Evolutionary conservation across 1,140 invertebrate genomes (phyloP).

Genomic region (Nixonia krombeini): DNA sequence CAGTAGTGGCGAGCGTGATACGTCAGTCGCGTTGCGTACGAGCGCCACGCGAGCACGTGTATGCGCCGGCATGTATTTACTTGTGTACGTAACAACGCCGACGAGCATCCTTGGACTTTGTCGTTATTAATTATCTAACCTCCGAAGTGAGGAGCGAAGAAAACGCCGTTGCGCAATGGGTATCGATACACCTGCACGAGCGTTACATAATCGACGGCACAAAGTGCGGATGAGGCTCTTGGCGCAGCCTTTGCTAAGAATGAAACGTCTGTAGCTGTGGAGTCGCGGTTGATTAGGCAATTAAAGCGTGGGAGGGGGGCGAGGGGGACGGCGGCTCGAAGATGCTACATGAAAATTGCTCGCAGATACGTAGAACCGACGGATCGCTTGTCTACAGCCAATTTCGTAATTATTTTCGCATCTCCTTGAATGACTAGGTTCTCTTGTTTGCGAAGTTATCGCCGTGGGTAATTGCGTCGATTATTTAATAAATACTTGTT

Average conservation of each 20-base stretch:
- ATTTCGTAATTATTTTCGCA: slow-evolving; percentile 45
- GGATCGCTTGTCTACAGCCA: slow-evolving; percentile 13
- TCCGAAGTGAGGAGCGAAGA: slow-evolving; percentile 68
- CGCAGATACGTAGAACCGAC: slow-evolving; percentile 16
- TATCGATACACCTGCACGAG: slow-evolving; percentile 54
- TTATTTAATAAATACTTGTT: too few relatives aligned
- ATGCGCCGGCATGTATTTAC: slow-evolving; percentile 28
- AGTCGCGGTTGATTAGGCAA: slow-evolving; percentile 33
- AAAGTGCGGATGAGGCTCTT: slow-evolving; percentile 55
- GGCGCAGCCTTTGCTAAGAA: slow-evolving; percentile 7
- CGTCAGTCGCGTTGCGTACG: slow-evolving; percentile 28
- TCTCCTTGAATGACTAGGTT: slow-evolving; percentile 42
- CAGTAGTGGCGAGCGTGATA: slow-evolving; percentile 20
- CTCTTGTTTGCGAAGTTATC: background rate
- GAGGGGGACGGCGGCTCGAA: background rate
- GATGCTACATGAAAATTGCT: slow-evolving; percentile 30
- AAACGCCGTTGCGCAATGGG: slow-evolving; percentile 69
- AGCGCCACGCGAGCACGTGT: too few relatives aligned
- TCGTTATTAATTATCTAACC: slow-evolving; percentile 70
- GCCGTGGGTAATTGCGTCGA: background rate
- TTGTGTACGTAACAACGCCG: slow-evolving; percentile 37
- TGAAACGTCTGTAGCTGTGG: slow-evolving; percentile 11
- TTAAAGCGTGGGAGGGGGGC: slow-evolving; percentile 27
- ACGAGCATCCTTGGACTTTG: slow-evolving; percentile 69
- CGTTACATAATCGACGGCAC: slow-evolving; percentile 64